Percentiles rank a stretch among this genome's conserved stretches.
Conservation (phyloP, 1,140 invertebrate species). For the Planococcus citri region DNA sequence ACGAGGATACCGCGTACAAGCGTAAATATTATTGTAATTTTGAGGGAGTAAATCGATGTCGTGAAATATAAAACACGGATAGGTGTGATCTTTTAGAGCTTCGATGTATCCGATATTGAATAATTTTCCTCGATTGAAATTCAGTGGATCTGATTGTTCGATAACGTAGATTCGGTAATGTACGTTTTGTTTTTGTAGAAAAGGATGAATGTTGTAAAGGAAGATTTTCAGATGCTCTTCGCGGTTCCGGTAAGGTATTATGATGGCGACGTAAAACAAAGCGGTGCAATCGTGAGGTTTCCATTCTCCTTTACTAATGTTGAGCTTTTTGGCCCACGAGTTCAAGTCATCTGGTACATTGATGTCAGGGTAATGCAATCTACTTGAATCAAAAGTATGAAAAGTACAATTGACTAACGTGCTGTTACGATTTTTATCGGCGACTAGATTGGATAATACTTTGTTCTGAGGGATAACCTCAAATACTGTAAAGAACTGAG, state of each 20-base stretch:
- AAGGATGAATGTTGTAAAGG: slow-evolving; percentile 78
- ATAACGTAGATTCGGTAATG: slow-evolving; percentile 81
- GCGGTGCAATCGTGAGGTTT: slow-evolving; percentile 57
- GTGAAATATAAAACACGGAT: slow-evolving; percentile 85
- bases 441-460: not conserved
- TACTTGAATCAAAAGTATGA: not conserved
- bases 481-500: not conserved
- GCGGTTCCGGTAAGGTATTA: slow-evolving; percentile 79
- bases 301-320: slow-evolving; percentile 43
- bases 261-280: slow-evolving; percentile 65
- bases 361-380: not conserved
- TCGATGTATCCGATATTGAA: slow-evolving; percentile 83
- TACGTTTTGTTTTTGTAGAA: slow-evolving; percentile 72
- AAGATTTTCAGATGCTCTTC: slow-evolving; percentile 64
- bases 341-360: not conserved
- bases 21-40: slow-evolving; percentile 79
- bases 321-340: not conserved
- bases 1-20: slow-evolving; percentile 69
- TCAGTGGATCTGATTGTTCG: slow-evolving; percentile 62
- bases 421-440: not conserved
- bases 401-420: not conserved
- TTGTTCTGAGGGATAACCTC: not conserved
- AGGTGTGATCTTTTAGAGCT: slow-evolving; percentile 50
- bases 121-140: slow-evolving; percentile 87
- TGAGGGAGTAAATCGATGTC: slow-evolving; percentile 90